Evolutionary conservation across 2,797 vertebrate species (phyloP).

Genomic region (Loriculus beryllinus): DNA sequence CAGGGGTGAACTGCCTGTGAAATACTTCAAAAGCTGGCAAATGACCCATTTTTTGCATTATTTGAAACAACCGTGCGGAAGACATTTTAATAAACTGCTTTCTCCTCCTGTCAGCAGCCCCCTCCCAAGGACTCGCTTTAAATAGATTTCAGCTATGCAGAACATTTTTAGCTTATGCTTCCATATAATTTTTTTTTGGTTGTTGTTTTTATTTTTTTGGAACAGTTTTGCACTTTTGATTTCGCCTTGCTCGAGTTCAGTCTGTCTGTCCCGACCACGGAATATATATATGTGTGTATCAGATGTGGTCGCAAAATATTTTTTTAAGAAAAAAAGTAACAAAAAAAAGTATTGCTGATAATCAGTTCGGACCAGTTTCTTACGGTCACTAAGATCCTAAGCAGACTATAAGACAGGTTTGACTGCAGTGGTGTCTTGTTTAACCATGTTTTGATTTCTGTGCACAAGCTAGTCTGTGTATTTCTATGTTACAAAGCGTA

Average conservation of each 20-base stretch:
- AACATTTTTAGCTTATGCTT: slow-evolving; percentile 88
- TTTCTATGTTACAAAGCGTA: slow-evolving; percentile 76
- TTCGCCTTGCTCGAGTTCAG: slow-evolving; percentile 80
- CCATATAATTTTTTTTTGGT: slow-evolving; percentile 79
- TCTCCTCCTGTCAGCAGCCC: slow-evolving; percentile 77
- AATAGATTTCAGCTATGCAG: slow-evolving; percentile 97
- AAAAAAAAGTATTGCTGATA: slow-evolving; percentile 76
- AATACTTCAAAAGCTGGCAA: slow-evolving; percentile 56
- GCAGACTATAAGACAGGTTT: slow-evolving; percentile 86
- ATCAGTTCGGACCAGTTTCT: slow-evolving; percentile 80
- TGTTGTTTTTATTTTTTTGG: slow-evolving; percentile 73
- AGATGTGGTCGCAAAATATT: slow-evolving; percentile 87
- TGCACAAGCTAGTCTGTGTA: slow-evolving; percentile 81
- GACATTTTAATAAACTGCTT: slow-evolving; percentile 74
- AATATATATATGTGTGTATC: slow-evolving; percentile 81
- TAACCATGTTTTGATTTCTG: slow-evolving; percentile 79
- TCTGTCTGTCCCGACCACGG: slow-evolving; percentile 82
- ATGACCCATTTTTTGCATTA: slow-evolving; percentile 69
- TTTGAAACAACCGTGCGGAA: slow-evolving; percentile 72
- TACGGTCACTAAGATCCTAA: slow-evolving; percentile 79
- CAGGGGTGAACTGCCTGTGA: slow-evolving; percentile 91
- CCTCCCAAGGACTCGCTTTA: slow-evolving; percentile 87
- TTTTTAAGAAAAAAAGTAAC: slow-evolving; percentile 75
- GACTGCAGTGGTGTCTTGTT: slow-evolving; percentile 77
- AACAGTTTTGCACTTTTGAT: slow-evolving; percentile 83